These are phyloP conservation scores for Triplophysa siluroides DNA, from an alignment of 2,113 vertebrate genomes.

Conservation along the genomic window DNA sequence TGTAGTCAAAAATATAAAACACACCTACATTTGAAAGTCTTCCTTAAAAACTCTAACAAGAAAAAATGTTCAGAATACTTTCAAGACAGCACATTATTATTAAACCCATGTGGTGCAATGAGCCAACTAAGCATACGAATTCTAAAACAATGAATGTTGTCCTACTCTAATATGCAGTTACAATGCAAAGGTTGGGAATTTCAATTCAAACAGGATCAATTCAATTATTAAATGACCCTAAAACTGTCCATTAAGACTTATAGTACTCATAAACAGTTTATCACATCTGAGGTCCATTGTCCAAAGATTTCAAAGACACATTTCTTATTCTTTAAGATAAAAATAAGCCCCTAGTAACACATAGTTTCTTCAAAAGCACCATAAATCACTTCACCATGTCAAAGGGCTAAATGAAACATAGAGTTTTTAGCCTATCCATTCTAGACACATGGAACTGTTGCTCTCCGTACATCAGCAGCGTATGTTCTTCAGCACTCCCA, in stretches of 20 bases:
- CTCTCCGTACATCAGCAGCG: constrained; percentile 66
- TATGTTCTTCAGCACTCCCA: constrained; percentile 77
- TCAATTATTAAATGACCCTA: no score
- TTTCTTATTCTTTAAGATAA: neutral
- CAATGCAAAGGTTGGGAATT: no score
- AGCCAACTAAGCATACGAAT: no score
- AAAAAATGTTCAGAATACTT: neutral
- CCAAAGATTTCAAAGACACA: neutral
- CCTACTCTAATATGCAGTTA: no score
- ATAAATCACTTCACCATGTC: neutral
- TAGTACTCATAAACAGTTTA: neutral
- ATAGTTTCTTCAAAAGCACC: neutral
- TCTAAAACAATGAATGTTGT: no score
- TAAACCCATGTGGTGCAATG: no score
- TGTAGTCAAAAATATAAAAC: neutral
- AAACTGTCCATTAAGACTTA: no score
- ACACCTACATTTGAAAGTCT: neutral
- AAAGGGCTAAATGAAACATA: neutral
- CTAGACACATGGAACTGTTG: neutral
- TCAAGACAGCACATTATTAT: no score
- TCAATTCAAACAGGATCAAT: no score
- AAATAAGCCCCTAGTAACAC: neutral
- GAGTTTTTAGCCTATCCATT: no score
- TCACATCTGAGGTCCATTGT: neutral
- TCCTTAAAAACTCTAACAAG: neutral